These are phyloP conservation scores for Stictocephala bisonia DNA, from an alignment of 2,888 invertebrate species.

Conservation along the genomic window DNA sequence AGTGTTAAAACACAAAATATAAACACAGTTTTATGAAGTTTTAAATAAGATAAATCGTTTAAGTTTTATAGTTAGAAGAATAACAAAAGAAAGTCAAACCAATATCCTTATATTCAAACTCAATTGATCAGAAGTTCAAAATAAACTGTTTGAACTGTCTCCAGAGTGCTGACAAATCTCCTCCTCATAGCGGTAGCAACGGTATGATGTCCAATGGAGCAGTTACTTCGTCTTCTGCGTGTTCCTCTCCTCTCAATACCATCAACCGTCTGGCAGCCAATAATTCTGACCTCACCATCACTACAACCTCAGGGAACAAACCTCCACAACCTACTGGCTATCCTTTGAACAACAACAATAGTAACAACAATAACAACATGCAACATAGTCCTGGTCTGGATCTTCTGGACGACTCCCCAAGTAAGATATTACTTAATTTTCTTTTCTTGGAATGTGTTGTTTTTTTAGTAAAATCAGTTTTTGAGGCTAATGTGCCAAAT, in stretches of 20 bases:
- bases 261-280: constrained; percentile 75
- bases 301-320: constrained; percentile 70
- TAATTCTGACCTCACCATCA: constrained; percentile 86
- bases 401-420: constrained; percentile 75
- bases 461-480: background rate
- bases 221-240: constrained; percentile 55
- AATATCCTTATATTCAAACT: too few relatives aligned
- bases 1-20: too few relatives aligned
- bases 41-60: too few relatives aligned
- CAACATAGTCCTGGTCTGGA: constrained; percentile 65
- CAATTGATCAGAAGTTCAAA: too few relatives aligned
- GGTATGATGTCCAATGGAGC: constrained; percentile 63
- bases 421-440: constrained; percentile 70
- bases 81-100: constrained; percentile 56
- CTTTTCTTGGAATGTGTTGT: too few relatives aligned
- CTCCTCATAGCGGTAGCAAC: constrained; percentile 64
- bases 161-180: constrained; percentile 54
- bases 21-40: too few relatives aligned
- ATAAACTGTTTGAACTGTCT: too few relatives aligned
- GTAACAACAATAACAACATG: constrained; percentile 50
- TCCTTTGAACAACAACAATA: constrained; percentile 49
- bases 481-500: too few relatives aligned
- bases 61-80: too few relatives aligned
- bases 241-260: constrained; percentile 64
- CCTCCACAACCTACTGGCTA: constrained; percentile 22